Conservation (phyloP, 2,113 vertebrate species). For the Myodes glareolus region DNA sequence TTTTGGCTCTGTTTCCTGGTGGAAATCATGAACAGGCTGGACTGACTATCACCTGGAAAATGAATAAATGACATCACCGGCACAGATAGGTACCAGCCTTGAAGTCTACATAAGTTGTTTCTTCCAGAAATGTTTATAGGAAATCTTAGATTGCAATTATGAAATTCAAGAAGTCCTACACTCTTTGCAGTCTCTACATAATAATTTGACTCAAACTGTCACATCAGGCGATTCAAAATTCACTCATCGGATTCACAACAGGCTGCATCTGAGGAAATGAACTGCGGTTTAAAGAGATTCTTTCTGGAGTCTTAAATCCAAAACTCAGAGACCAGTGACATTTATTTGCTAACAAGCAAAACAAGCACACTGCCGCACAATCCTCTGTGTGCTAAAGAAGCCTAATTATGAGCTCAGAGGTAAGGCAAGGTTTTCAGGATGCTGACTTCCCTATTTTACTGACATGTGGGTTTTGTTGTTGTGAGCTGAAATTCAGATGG, state of each 20-base stretch:
- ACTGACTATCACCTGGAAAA: slow-evolving; percentile 56
- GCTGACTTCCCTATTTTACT: background rate
- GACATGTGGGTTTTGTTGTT: background rate
- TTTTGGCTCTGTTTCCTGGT: background rate
- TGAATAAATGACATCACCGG: slow-evolving; percentile 49
- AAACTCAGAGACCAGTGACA: slow-evolving; percentile 9
- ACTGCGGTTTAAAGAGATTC: background rate
- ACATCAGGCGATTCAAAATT: background rate
- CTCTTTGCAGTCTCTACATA: background rate
- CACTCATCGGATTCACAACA: background rate
- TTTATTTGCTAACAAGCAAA: background rate
- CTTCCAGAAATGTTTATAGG: slow-evolving; percentile 52
- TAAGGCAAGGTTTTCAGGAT: background rate
- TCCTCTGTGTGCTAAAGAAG: slow-evolving; percentile 4
- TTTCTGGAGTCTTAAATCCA: background rate
- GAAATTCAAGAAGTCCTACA: slow-evolving; percentile 44
- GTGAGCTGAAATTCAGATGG: background rate
- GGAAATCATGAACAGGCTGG: slow-evolving; percentile 26
- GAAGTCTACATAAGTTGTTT: slow-evolving; percentile 42
- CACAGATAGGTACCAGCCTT: background rate
- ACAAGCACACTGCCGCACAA: background rate
- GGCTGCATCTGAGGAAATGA: background rate
- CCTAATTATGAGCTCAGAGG: background rate
- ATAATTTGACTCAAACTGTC: slow-evolving; percentile 4
- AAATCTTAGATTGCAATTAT: slow-evolving; percentile 47